Base-by-base conservation (phyloP, 2,888 invertebrate species). In the Synanthedon myopaeformis region DNA sequence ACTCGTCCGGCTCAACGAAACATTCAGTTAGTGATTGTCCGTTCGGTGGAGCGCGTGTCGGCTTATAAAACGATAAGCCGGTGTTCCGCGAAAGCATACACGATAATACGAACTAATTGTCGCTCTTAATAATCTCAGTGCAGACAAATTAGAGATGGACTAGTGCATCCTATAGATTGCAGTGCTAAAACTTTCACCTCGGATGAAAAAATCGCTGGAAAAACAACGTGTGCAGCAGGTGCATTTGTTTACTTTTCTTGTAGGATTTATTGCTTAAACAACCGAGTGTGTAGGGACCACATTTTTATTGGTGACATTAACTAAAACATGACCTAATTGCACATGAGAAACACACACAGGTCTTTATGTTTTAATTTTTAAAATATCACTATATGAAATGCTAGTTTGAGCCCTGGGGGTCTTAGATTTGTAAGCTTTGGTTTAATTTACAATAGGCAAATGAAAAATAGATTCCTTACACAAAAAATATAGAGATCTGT, bases 21-120 rank as follows among this genome's bases (percentile, higher is more conserved):
- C 79, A 79, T 74, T 86, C 86, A 86, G 87, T 87, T 70, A 72
- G 77, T 75, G 79, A 82, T 80, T 79, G 83, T 68, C 69, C 74
- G 82, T 68, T 73, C 74, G 70, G 74, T 69, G 62, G 78, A 72
- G 69, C 79, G 84, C 79, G 72, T 80, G 85, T 79, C 79, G 75
- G 67, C 65, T 61, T 62, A 61, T n/a, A 59, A 64, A 59, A 58
- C 62, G 57, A 10, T 35, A 66, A 67, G 67, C 72, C 74, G 70
- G 72, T 71, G 63, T 62, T 73, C 74, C 82, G 83, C 83, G 81
- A 70, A 74, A 75, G 69, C 70, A 79, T 66, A 75, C 62, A 78
- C 82, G 82, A 79, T 69, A 71, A 42, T 48, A 45, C 45, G 45
- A 45, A 45, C 14, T 45, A 45, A 45, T 45, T 45, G 45, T 13